These are phyloP conservation scores for Pteromalus puparum DNA, from an alignment of 1,140 invertebrate genomes.

Conservation along the genomic window DNA sequence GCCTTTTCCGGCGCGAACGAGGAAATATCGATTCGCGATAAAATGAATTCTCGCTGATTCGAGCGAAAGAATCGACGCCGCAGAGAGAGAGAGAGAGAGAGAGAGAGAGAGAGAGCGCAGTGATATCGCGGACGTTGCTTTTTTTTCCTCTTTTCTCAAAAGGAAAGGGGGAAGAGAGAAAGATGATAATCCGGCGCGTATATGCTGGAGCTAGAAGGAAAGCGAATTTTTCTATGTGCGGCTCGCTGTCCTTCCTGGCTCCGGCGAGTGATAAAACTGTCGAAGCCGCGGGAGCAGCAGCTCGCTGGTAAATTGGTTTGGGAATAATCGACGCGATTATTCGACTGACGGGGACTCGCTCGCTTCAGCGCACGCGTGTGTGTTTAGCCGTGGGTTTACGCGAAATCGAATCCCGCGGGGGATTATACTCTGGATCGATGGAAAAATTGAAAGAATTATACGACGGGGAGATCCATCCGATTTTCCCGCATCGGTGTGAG, in stretches of 20 bases:
- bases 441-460: no score
- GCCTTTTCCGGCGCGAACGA: slow-evolving; percentile 50
- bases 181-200: neutral
- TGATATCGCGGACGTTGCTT: neutral
- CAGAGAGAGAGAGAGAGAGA: neutral
- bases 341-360: neutral
- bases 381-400: neutral
- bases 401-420: neutral
- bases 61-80: slow-evolving; percentile 25
- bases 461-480: no score
- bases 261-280: neutral
- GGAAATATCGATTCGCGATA: slow-evolving; percentile 63
- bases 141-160: neutral
- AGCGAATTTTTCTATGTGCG: neutral
- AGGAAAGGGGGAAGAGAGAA: neutral
- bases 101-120: neutral
- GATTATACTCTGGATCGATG: no score
- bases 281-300: no score
- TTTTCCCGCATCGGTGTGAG: no score
- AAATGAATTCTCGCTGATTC: slow-evolving; percentile 62
- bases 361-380: neutral
- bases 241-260: neutral
- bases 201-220: neutral
- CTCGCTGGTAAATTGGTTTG: neutral
- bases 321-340: neutral